phyloP scores from a whole-genome alignment of 2,888 invertebrate species.

The Phania funesta region DNA sequence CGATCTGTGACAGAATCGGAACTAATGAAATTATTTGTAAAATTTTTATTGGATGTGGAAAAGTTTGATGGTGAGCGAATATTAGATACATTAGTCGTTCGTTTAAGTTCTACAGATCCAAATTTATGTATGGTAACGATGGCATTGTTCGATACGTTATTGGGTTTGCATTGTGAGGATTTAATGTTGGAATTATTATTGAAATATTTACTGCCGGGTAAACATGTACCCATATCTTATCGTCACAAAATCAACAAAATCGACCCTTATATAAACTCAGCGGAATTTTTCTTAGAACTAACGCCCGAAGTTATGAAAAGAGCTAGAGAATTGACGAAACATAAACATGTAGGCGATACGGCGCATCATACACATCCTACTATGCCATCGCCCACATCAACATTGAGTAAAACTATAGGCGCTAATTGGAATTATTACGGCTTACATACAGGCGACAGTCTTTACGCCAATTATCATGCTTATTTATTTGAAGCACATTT shows the following conservation, averaged over 20 bases:
- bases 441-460: slow-evolving; percentile 83
- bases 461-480: slow-evolving; percentile 90
- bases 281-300: slow-evolving; percentile 88
- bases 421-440: slow-evolving; percentile 83
- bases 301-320: slow-evolving; percentile 83
- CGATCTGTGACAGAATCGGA: slow-evolving; percentile 93
- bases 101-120: slow-evolving; percentile 87
- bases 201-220: slow-evolving; percentile 90
- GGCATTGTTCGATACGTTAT: slow-evolving; percentile 93
- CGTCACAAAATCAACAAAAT: slow-evolving; percentile 85
- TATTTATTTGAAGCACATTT: slow-evolving; percentile 92
- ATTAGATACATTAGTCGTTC: slow-evolving; percentile 89
- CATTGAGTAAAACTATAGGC: slow-evolving; percentile 80
- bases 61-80: slow-evolving; percentile 92
- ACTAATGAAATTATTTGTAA: slow-evolving; percentile 89
- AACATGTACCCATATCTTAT: slow-evolving; percentile 89
- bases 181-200: slow-evolving; percentile 95
- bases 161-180: slow-evolving; percentile 97
- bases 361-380: slow-evolving; percentile 67
- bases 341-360: slow-evolving; percentile 74
- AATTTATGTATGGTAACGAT: slow-evolving; percentile 94
- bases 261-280: slow-evolving; percentile 87
- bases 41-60: slow-evolving; percentile 89
- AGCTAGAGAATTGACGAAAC: slow-evolving; percentile 76
- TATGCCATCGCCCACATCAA: slow-evolving; percentile 74